Conservation (phyloP, 2,888 invertebrate genomes). For the Pegoplata infirma region DNA sequence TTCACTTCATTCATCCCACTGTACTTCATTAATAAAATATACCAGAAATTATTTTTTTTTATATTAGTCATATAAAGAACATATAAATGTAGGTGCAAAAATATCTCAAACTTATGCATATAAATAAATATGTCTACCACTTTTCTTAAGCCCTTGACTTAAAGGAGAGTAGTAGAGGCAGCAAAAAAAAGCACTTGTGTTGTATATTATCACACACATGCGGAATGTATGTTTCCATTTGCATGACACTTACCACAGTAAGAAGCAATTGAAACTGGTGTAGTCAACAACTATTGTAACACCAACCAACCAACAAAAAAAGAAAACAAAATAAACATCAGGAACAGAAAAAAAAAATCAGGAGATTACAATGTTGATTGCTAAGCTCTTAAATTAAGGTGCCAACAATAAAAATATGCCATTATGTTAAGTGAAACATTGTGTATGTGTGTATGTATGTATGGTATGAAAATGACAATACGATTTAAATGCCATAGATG, state of each 20-base stretch:
- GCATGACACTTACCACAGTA: slow-evolving; percentile 67
- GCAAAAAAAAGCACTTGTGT: slow-evolving; percentile 54
- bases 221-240: slow-evolving; percentile 68
- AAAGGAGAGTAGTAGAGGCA: slow-evolving; percentile 36
- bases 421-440: slow-evolving; percentile 62
- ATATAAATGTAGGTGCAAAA: slow-evolving; percentile 60
- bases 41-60: slow-evolving; percentile 1
- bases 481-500: slow-evolving; percentile 34
- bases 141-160: slow-evolving; percentile 56
- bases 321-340: no score
- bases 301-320: slow-evolving; percentile 23
- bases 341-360: slow-evolving; percentile 11
- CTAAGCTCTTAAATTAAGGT: slow-evolving; percentile 74
- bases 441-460: slow-evolving; percentile 8
- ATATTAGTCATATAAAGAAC: slow-evolving; percentile 42
- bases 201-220: slow-evolving; percentile 21
- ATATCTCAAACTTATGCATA: slow-evolving; percentile 49
- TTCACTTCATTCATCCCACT: no score
- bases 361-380: slow-evolving; percentile 74
- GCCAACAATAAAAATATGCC: slow-evolving; percentile 70
- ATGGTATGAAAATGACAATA: slow-evolving; percentile 39
- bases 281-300: slow-evolving; percentile 53
- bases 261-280: slow-evolving; percentile 65
- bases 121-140: slow-evolving; percentile 58
- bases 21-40: slow-evolving; percentile 42